Percentiles rank a stretch among this genome's conserved stretches.
Evolutionary conservation across 2,797 vertebrate genomes (phyloP).

Genomic region (Acrossocheilus fasciatus): DNA sequence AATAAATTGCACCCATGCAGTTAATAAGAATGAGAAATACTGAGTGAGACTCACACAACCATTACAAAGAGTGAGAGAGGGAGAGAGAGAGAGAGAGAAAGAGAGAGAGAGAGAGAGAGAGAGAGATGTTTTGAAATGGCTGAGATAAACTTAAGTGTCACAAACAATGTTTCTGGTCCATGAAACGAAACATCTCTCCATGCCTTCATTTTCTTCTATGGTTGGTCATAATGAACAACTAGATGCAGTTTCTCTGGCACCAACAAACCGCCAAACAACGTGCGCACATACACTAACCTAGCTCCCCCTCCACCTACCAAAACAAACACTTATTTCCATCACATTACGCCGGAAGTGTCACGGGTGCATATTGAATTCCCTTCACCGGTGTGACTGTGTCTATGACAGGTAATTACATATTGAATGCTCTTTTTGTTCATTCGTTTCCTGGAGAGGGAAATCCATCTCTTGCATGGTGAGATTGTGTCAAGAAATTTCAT

Average conservation of each 20-base stretch:
- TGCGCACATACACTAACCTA: neutral
- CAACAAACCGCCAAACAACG: constrained; percentile 35
- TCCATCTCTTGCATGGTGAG: constrained; percentile 73
- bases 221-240: constrained; percentile 61
- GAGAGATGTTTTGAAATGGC: constrained; percentile 75
- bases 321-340: constrained; percentile 74
- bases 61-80: constrained; percentile 65
- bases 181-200: constrained; percentile 58
- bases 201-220: constrained; percentile 33
- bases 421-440: constrained; percentile 76
- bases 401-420: constrained; percentile 80
- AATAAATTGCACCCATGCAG: constrained; percentile 95
- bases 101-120: constrained; percentile 55
- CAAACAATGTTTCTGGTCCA: constrained; percentile 70
- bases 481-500: constrained; percentile 68
- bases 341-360: constrained; percentile 67
- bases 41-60: constrained; percentile 85
- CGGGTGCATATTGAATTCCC: constrained; percentile 74
- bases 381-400: constrained; percentile 68
- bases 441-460: constrained; percentile 73
- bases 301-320: constrained; percentile 60
- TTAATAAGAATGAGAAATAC: constrained; percentile 96
- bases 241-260: constrained; percentile 40
- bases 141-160: constrained; percentile 68
- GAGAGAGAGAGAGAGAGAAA: constrained; percentile 26